Percentiles rank a stretch among this genome's conserved stretches.
phyloP scores from a whole-genome alignment of 2,888 invertebrate genomes.

The Mimachlamys varia region DNA sequence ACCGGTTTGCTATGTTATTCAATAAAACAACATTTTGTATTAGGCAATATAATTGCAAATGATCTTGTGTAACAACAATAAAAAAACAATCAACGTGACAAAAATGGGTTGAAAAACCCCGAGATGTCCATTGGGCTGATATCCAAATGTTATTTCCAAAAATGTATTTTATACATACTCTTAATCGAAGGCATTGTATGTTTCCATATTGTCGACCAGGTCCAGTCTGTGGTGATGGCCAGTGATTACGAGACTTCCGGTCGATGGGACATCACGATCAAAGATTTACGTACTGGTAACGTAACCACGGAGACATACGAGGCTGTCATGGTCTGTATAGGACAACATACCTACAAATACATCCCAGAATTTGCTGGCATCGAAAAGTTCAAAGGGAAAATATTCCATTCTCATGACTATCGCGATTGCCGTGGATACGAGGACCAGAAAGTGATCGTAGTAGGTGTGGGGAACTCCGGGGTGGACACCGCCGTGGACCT shows the following conservation, averaged over 20 bases:
- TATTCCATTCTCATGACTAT: conserved; percentile 1
- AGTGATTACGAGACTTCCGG: conserved; percentile 70
- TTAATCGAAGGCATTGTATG: no score
- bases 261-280: conserved; percentile 68
- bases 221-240: conserved; percentile 53
- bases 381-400: neutral
- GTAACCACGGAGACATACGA: conserved; percentile 61
- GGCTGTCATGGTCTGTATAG: conserved; percentile 70
- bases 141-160: no score
- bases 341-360: conserved; percentile 59
- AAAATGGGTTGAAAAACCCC: no score
- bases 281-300: conserved; percentile 61
- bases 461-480: neutral
- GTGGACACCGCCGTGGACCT: conserved; percentile 9
- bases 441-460: neutral
- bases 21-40: no score
- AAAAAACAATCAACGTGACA: no score
- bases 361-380: conserved; percentile 60
- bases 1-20: no score
- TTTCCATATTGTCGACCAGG: conserved; percentile 38
- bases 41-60: no score
- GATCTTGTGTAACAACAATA: no score
- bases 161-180: no score
- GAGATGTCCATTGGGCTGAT: no score
- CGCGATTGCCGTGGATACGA: neutral